Evolutionary conservation across 2,797 vertebrate species (phyloP), one percentile per base, ranked within the genome.

Genomic region (Pangasius sanitwongsei): DNA sequence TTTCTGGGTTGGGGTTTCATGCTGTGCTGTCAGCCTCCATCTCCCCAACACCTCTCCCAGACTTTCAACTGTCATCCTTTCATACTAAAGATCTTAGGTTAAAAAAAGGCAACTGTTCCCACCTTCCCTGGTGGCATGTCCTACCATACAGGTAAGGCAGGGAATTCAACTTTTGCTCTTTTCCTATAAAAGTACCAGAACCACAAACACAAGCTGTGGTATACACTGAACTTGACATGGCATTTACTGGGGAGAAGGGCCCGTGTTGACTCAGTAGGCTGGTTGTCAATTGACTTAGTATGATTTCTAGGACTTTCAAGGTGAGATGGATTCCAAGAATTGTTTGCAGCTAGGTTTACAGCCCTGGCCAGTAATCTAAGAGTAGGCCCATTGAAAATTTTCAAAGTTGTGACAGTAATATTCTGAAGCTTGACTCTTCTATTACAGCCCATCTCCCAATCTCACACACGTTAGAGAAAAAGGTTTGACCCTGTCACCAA

Each of bases 401-500:
- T 86, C n/a, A 78, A 13, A 77, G 69, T 16, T 41, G 37, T 85
- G 86, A 82, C 86, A 86, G 59, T 85, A 82, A 83, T 87, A 83
- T 74, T 87, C 78, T 63, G n/a, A 88, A 89, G 48, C n/a, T 37
- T 81, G 53, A 34, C 18, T 34, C 8, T 34, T 81, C 78, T 82
- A 83, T 91, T 65, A 83, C 12, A 28, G 48, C 75, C 53, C n/a
- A 11, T 34, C 86, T 87, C 85, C 63, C 41, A 41, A 61, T 59
- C 23, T 37, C 18, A 34, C 31, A 57, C 61, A 69, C 44, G 75
- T 86, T 83, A 84, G 15, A 69, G 48, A 75, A 88, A 90, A 87
- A 50, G 59, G 81, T 90, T 90, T 91, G 87, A 31, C 59, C 50
- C 63, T 28, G 67, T 87, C 86, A 83, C n/a, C 50, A 86, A 85